Evolutionary conservation across 2,113 vertebrate genomes (phyloP).

Genomic region (Chloropsis cyanopogon): DNA sequence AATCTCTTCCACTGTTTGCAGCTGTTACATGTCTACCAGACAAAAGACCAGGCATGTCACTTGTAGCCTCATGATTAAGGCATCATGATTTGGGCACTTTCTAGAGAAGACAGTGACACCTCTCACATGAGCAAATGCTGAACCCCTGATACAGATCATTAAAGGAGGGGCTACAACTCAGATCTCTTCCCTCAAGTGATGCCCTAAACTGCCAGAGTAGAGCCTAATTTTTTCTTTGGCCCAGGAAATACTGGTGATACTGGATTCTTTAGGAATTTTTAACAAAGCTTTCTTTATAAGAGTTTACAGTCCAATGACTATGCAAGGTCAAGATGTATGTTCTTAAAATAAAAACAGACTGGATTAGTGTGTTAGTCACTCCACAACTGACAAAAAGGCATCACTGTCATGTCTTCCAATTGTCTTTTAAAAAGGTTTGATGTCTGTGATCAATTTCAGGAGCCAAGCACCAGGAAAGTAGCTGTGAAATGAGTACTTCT

Average conservation of each 20-base stretch:
- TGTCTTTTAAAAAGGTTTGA: background rate
- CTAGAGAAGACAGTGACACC: background rate
- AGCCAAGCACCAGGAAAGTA: background rate
- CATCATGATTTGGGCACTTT: background rate
- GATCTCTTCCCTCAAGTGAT: background rate
- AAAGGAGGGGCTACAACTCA: background rate
- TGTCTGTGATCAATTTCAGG: background rate
- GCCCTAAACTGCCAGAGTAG: background rate
- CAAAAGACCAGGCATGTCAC: background rate
- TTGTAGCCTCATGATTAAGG: background rate
- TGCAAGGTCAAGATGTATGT: background rate
- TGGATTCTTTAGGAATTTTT: background rate
- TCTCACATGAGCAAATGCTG: background rate
- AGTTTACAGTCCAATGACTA: background rate
- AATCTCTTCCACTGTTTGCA: background rate
- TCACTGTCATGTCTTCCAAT: background rate
- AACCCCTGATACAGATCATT: background rate
- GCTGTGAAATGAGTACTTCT: background rate
- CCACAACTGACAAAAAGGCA: background rate
- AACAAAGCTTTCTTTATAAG: background rate
- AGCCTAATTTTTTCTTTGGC: background rate
- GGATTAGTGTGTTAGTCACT: background rate
- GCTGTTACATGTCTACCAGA: background rate
- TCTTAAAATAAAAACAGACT: background rate
- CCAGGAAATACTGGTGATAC: background rate